A percentile compares a stretch with the other conserved stretches of the same genome.
These are phyloP conservation scores for Nomia melanderi DNA, from an alignment of 1,140 invertebrate species.

Conservation along the genomic window DNA sequence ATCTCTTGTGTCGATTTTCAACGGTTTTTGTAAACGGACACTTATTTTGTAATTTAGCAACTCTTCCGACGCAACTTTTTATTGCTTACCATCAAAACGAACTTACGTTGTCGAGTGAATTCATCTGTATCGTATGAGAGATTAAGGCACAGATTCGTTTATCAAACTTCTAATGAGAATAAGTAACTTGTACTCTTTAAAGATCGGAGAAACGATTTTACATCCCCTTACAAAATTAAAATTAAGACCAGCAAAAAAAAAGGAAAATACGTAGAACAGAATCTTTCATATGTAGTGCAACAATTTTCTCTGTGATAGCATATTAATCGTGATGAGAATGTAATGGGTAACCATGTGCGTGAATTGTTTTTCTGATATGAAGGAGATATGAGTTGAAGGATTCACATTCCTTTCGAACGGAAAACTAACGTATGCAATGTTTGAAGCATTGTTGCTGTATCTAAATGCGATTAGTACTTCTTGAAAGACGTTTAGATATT, in stretches of 20 bases:
- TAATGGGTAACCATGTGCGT: neutral
- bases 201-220: neutral
- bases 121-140: neutral
- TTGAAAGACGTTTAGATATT: slow-evolving; percentile 1
- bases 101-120: slow-evolving; percentile 20
- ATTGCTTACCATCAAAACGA: slow-evolving; percentile 13
- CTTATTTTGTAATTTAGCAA: slow-evolving; percentile 40
- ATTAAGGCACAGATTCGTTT: neutral
- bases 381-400: slow-evolving; percentile 2
- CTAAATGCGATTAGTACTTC: slow-evolving; percentile 5
- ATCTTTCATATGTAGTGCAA: slow-evolving; percentile 33
- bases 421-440: slow-evolving; percentile 28
- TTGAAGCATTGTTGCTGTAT: slow-evolving; percentile 22
- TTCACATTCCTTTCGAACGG: slow-evolving; percentile 24
- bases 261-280: neutral
- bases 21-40: slow-evolving; percentile 16
- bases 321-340: slow-evolving; percentile 14
- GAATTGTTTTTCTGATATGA: slow-evolving; percentile 11
- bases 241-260: too few relatives aligned
- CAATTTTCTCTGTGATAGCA: slow-evolving; percentile 54
- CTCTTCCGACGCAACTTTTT: slow-evolving; percentile 26
- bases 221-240: too few relatives aligned
- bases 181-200: neutral
- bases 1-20: slow-evolving; percentile 12
- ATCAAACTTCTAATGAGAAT: neutral